Evolutionary conservation across 2,888 invertebrate species (phyloP).

Genomic region (Petrophora chlorosata): DNA sequence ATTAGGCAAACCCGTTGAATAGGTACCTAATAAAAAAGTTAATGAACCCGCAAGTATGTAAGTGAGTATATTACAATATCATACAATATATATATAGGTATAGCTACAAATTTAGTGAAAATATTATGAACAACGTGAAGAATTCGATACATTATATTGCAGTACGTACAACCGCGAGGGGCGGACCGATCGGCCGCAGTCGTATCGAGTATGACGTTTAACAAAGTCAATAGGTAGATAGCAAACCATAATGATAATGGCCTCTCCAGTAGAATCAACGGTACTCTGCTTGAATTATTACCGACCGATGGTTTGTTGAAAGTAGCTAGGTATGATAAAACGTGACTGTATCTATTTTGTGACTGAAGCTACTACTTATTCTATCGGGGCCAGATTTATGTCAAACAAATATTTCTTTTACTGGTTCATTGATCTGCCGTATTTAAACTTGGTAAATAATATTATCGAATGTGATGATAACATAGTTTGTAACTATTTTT

Average conservation of each 20-base stretch:
- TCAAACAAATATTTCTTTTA: conserved; percentile 26
- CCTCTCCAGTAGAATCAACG: conserved; percentile 53
- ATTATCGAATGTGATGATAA: no score
- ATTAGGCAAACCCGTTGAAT: conserved; percentile 41
- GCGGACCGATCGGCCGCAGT: conserved; percentile 39
- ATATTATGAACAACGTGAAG: conserved; percentile 10
- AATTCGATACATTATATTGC: conserved; percentile 28
- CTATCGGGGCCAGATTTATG: conserved; percentile 21
- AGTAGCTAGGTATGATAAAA: conserved; percentile 25
- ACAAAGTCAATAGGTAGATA: conserved; percentile 55
- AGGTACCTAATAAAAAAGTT: conserved; percentile 40
- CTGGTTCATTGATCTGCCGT: conserved; percentile 13
- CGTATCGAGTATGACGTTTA: conserved; percentile 46
- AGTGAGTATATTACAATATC: no score
- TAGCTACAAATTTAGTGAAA: conserved; percentile 3
- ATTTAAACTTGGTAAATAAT: background rate
- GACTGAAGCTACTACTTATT: conserved; percentile 25
- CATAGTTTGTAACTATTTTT: no score
- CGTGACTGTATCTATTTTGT: no score
- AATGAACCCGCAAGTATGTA: conserved; percentile 38
- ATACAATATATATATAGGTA: no score
- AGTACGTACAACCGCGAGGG: no score
- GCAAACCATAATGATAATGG: conserved; percentile 54
- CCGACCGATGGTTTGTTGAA: conserved; percentile 40
- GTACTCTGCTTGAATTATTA: conserved; percentile 57